Evolutionary conservation across 2,797 vertebrate species (phyloP), one percentile per base, ranked within the genome.

Genomic region (Sebastes trivittatus): DNA sequence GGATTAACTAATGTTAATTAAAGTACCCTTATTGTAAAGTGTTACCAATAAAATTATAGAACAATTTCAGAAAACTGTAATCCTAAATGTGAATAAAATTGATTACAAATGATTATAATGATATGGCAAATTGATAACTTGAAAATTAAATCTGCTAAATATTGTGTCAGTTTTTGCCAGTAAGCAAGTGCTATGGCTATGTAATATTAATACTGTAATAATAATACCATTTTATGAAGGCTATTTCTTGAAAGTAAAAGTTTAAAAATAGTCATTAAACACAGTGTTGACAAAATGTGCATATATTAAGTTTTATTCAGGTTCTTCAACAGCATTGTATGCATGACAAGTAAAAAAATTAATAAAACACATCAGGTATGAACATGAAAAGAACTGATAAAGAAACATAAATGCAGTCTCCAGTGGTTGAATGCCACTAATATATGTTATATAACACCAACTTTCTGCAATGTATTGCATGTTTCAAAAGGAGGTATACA

Each of bases 291-390:
- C 72, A 82, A 36, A 54, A 61, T 81, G 29, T 42, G 72, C 72
- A 93, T 91, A 92, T 89, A 88, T 93, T 91, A 90, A 29, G 23
- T 87, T 94, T 93, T 94, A 94, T 94, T 94, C 75, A 79, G 80
- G 72, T 89, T 78, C 38, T 79, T 88, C 73, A 77, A 83, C 75
- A 85, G 81, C 75, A 78, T 68, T 90, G 63, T 85, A 70, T 85
- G 65, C 79, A 80, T 77, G 70, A 84, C 59, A 88, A 77, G 59
- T 73, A 86, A 62, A 80, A 85, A 85, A 77, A 49, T 85, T 66
- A 72, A 70, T 78, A 81, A 84, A 92, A 91, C 68, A 90, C 22
- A 88, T 81, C 62, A 74, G 14, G 61, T 75, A 78, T 79, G 54
- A 82, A 88, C 81, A 60, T 76, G 54, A 76, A 80, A 81, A 83